phyloP scores from a whole-genome alignment of 2,113 vertebrate genomes.

The Montifringilla adamsi region DNA sequence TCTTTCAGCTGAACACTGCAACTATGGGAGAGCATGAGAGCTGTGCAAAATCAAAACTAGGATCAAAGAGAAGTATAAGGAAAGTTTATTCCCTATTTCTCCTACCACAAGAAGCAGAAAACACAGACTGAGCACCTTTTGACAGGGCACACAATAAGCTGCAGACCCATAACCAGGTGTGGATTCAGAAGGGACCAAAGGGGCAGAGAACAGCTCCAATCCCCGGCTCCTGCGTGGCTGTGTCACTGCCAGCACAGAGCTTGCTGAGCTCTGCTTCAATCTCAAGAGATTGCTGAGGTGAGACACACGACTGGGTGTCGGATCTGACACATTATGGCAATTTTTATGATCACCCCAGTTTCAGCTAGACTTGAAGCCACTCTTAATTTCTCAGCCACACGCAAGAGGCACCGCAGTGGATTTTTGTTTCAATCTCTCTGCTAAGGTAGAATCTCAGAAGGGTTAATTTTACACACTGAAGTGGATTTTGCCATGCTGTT shows the following conservation, averaged over 20 bases:
- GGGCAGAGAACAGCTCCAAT: neutral
- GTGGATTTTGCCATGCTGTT: neutral
- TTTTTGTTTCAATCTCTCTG: neutral
- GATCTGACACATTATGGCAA: neutral
- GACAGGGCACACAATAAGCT: fast-evolving
- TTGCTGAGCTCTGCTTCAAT: fast-evolving
- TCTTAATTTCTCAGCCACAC: neutral
- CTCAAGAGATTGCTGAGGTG: neutral
- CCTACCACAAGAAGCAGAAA: neutral
- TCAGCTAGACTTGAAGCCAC: neutral
- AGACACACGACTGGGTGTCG: neutral
- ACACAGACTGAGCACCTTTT: neutral
- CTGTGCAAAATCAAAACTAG: neutral
- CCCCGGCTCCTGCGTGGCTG: fast-evolving
- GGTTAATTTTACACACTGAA: neutral
- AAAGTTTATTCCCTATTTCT: neutral
- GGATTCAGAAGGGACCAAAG: neutral
- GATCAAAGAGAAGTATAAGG: neutral
- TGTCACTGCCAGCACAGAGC: fast-evolving
- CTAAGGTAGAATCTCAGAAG: neutral
- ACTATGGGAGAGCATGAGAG: too few species aligned
- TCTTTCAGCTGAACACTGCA: neutral
- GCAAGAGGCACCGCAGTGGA: fast-evolving
- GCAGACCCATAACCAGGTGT: neutral
- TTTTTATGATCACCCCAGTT: neutral